Evolutionary conservation across 2,113 vertebrate genomes (phyloP).

Genomic region (Hippotragus niger): DNA sequence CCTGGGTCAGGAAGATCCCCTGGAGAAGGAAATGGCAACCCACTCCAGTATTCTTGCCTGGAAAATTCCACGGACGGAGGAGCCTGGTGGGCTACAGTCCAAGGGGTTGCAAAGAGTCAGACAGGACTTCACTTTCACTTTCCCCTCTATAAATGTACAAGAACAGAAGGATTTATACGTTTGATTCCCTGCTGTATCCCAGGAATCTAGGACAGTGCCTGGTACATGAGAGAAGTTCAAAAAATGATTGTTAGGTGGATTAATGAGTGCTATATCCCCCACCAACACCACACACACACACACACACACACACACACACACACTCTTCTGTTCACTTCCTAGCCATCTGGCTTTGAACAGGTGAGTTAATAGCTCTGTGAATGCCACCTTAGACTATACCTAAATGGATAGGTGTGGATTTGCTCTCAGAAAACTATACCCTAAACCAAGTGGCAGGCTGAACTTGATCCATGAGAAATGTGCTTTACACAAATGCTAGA

Average conservation of each 20-base stretch:
- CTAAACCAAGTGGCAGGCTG: neutral
- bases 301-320: neutral
- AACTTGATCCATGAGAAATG: neutral
- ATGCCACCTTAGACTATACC: accelerated
- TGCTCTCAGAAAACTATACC: neutral
- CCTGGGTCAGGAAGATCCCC: neutral
- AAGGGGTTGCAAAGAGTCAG: neutral
- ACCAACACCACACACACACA: neutral
- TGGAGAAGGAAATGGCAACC: neutral
- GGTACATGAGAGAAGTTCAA: neutral
- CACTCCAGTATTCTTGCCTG: neutral
- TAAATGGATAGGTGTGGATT: accelerated
- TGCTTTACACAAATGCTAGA: neutral
- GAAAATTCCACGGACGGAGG: neutral
- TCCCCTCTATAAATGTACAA: neutral
- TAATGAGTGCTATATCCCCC: neutral
- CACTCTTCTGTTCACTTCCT: neutral
- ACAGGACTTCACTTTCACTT: neutral
- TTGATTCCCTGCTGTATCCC: neutral
- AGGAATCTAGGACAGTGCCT: neutral
- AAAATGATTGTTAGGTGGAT: neutral
- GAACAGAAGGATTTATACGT: neutral
- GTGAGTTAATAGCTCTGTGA: neutral
- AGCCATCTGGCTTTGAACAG: neutral
- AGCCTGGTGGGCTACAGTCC: neutral